These are phyloP conservation scores for Gulo gulo DNA, from an alignment of 2,113 vertebrate genomes.

Conservation along the genomic window DNA sequence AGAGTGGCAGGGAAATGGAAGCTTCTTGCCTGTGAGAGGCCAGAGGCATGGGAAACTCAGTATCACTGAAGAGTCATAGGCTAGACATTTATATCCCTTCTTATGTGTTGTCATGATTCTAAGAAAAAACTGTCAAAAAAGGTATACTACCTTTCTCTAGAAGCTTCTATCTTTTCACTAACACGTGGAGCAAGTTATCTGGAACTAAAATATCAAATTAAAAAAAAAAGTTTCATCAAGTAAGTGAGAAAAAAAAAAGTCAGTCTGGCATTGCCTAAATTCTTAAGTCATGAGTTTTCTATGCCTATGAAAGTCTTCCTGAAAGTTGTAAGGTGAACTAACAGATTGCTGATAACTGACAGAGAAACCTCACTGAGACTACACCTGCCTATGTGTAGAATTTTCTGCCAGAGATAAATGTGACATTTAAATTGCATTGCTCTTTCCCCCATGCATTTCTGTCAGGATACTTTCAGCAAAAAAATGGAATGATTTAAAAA, in stretches of 20 bases:
- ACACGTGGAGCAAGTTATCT: neutral
- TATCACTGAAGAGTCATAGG: neutral
- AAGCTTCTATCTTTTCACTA: neutral
- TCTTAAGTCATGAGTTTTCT: neutral
- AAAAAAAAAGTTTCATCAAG: neutral
- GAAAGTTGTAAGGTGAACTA: neutral
- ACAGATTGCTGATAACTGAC: neutral
- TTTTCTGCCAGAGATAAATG: slow-evolving; percentile 57
- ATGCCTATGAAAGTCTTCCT: neutral
- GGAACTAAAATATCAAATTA: neutral
- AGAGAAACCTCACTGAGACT: neutral
- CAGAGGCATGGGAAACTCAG: neutral
- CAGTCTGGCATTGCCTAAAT: neutral
- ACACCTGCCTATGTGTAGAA: neutral
- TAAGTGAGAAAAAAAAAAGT: neutral
- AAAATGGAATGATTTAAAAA: slow-evolving; percentile 72
- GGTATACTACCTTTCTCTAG: neutral
- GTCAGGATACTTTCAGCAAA: slow-evolving; percentile 58
- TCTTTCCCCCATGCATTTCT: slow-evolving; percentile 63
- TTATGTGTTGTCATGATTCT: neutral
- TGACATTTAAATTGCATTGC: slow-evolving; percentile 74
- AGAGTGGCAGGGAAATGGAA: neutral
- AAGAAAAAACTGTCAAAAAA: neutral
- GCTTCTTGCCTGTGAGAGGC: neutral
- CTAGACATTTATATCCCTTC: neutral